phyloP scores from a whole-genome alignment of 2,888 invertebrate species.

The Pristionchus fissidentatus region DNA sequence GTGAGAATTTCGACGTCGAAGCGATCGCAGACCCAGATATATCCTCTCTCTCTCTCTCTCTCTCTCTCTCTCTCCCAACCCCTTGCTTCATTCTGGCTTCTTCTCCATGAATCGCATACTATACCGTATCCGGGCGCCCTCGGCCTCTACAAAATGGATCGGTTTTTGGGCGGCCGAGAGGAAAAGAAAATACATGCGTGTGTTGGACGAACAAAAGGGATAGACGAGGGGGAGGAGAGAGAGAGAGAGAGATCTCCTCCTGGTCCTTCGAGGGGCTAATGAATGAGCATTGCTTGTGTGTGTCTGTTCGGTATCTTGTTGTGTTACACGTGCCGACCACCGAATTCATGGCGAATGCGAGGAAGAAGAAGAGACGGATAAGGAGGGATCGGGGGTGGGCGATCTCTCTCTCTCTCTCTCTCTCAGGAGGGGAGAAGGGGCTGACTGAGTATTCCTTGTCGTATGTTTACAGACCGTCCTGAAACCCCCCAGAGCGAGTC shows the following conservation, averaged over 20 bases:
- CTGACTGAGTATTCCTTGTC: background rate
- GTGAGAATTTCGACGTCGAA: too few species aligned
- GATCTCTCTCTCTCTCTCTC: too few species aligned
- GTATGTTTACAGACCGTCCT: conserved; percentile 15
- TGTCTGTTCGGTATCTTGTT: background rate
- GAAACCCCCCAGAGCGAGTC: too few species aligned
- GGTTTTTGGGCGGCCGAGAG: conserved; percentile 16
- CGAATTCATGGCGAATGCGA: background rate
- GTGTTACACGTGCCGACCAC: conserved; percentile 17
- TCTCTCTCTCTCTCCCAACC: too few species aligned
- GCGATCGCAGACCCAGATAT: too few species aligned
- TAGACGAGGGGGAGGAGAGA: background rate
- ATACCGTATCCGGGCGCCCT: too few species aligned
- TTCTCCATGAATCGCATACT: too few species aligned
- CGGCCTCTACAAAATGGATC: too few species aligned
- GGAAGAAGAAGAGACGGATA: background rate
- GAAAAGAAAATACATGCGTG: too few species aligned
- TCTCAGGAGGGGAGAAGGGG: background rate
- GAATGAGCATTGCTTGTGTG: conserved; percentile 43
- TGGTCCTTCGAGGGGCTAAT: conserved; percentile 17
- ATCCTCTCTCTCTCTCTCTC: too few species aligned
- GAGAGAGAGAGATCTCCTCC: background rate
- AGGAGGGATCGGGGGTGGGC: too few species aligned
- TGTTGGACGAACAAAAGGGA: conserved; percentile 32
- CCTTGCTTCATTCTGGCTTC: too few species aligned